Evolutionary conservation across 2,113 vertebrate genomes (phyloP).

Genomic region (Saguinus imperator): DNA sequence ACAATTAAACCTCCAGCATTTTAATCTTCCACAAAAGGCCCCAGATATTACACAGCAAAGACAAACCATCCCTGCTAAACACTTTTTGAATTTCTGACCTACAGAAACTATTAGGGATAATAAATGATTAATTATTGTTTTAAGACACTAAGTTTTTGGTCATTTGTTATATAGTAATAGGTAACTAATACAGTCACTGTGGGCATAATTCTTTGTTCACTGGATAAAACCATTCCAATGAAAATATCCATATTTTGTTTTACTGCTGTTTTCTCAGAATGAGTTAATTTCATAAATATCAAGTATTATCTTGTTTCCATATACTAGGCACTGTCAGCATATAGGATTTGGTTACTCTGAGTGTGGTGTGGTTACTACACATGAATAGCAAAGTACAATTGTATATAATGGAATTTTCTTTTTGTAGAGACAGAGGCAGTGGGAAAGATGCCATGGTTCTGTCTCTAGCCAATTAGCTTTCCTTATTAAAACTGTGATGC

Average conservation of each 20-base stretch:
- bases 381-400: background rate
- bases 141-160: background rate
- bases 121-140: background rate
- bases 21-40: background rate
- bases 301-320: background rate
- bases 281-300: background rate
- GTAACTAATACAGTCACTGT: background rate
- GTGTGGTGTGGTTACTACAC: background rate
- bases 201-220: background rate
- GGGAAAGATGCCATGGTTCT: background rate
- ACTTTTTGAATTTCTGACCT: background rate
- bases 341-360: background rate
- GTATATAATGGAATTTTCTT: background rate
- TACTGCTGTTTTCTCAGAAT: background rate
- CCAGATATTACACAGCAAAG: background rate
- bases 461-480: background rate
- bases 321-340: background rate
- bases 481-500: background rate
- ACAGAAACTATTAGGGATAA: background rate
- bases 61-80: background rate
- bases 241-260: background rate
- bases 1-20: background rate
- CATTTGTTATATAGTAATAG: background rate
- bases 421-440: background rate
- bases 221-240: background rate